Percentiles rank a stretch among this genome's conserved stretches.
These are phyloP conservation scores for Propsilocerus akamusi DNA, from an alignment of 1,140 invertebrate genomes.

Conservation along the genomic window DNA sequence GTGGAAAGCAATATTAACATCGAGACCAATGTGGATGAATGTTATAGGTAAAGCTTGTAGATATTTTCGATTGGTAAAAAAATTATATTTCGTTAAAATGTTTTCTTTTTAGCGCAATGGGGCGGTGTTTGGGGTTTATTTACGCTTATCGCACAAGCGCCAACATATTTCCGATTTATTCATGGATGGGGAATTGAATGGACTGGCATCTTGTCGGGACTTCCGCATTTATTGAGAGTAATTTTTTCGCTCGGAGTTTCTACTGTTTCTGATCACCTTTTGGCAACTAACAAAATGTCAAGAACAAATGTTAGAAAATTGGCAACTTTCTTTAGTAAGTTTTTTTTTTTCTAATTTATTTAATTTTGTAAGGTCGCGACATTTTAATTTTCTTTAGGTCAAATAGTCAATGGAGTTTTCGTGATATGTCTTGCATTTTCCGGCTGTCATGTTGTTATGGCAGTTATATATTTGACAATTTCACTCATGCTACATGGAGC, in stretches of 20 bases:
- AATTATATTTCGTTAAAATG: too few relatives aligned
- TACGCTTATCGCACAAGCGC: conserved; percentile 65
- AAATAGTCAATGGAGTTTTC: conserved; percentile 31
- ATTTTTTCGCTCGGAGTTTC: conserved; percentile 38
- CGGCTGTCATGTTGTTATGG: conserved; percentile 37
- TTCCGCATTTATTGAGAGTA: conserved; percentile 43
- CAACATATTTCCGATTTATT: conserved; percentile 68
- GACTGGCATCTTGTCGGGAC: conserved; percentile 44
- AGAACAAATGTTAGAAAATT: conserved; percentile 42
- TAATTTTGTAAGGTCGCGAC: conserved; percentile 19
- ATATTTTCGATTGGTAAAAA: too few relatives aligned
- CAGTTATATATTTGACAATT: conserved; percentile 36
- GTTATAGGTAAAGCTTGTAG: conserved; percentile 29
- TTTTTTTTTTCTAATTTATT: not conserved
- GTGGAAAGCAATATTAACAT: conserved; percentile 53
- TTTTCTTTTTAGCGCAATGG: conserved; percentile 32
- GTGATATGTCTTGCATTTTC: conserved; percentile 37
- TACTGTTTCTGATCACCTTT: conserved; percentile 36
- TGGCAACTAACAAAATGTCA: conserved; percentile 32
- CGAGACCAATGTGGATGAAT: conserved; percentile 58
- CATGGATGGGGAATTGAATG: conserved; percentile 62
- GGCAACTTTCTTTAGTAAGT: conserved; percentile 35
- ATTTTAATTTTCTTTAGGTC: conserved; percentile 18
- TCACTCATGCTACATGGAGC: conserved; percentile 42
- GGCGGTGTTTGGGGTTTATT: conserved; percentile 72